phyloP scores from a whole-genome alignment of 2,113 vertebrate genomes.

The Garra rufa region DNA sequence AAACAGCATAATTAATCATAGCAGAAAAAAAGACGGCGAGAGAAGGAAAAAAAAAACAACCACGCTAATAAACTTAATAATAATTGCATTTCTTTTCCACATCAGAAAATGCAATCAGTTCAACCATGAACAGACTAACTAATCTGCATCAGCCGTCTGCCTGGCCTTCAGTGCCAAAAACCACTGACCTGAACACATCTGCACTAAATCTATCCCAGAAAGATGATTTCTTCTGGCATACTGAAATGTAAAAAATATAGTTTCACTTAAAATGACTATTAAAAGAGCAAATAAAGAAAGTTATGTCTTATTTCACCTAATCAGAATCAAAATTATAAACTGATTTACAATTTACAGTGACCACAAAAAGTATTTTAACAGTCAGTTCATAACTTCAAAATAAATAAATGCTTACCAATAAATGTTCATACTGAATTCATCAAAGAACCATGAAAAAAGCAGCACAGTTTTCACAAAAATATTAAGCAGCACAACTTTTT shows the following conservation, averaged over 20 bases:
- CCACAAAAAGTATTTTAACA: not conserved
- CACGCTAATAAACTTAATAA: conserved; percentile 78
- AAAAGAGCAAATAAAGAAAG: not conserved
- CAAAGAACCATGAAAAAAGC: not conserved
- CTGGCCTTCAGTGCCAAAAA: conserved; percentile 62
- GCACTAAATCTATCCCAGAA: not conserved
- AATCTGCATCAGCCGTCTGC: conserved; percentile 63
- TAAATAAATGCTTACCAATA: not conserved
- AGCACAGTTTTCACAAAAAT: not conserved
- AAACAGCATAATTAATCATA: conserved; percentile 84
- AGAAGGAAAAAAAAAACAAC: conserved; percentile 73
- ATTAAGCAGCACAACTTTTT: not conserved
- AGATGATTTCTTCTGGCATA: conserved; percentile 21
- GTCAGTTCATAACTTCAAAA: too few relatives aligned
- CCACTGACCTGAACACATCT: conserved; percentile 63
- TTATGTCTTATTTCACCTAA: not conserved
- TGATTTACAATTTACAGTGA: not conserved
- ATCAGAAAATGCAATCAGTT: conserved; percentile 76
- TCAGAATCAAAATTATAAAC: not conserved
- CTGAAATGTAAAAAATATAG: not conserved
- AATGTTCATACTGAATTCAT: not conserved
- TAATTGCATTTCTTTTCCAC: conserved; percentile 78
- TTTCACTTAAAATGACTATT: not conserved
- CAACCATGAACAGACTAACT: conserved; percentile 65
- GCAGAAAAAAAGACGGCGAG: conserved; percentile 10